phyloP scores from a whole-genome alignment of 2,888 invertebrate species.

The Drosophila merina region DNA sequence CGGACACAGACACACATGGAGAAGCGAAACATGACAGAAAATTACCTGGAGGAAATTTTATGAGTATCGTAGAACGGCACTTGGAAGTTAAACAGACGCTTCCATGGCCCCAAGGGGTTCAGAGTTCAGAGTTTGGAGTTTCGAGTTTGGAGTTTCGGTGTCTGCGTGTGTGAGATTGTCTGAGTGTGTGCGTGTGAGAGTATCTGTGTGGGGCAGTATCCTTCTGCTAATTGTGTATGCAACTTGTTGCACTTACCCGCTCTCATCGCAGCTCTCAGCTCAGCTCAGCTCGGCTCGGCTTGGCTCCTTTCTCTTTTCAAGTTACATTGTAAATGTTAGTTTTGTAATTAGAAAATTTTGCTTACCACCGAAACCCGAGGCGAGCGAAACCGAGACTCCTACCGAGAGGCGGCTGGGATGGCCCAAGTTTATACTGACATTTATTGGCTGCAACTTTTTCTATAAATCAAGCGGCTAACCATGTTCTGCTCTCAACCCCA shows the following conservation, averaged over 20 bases:
- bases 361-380: conserved; percentile 54
- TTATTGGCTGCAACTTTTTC: conserved; percentile 76
- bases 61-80: conserved; percentile 75
- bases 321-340: conserved; percentile 78
- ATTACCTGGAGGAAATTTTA: conserved; percentile 79
- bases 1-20: conserved; percentile 24
- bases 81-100: conserved; percentile 76
- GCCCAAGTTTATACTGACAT: conserved; percentile 61
- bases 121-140: too few species aligned
- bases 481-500: neutral
- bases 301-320: conserved; percentile 47
- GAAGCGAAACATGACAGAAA: conserved; percentile 52
- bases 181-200: too few species aligned
- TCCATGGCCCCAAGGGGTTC: conserved; percentile 56
- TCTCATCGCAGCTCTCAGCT: conserved; percentile 15
- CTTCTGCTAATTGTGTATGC: conserved; percentile 77
- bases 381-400: neutral
- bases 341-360: conserved; percentile 78
- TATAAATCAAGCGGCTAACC: conserved; percentile 63
- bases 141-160: conserved; percentile 6
- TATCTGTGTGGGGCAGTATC: conserved; percentile 33
- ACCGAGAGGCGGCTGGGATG: neutral
- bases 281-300: too few species aligned
- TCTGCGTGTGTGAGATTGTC: conserved; percentile 3
- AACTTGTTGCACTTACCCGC: conserved; percentile 71